Evolutionary conservation across 2,888 invertebrate species (phyloP).

Genomic region (Glaucopsyche alexis): DNA sequence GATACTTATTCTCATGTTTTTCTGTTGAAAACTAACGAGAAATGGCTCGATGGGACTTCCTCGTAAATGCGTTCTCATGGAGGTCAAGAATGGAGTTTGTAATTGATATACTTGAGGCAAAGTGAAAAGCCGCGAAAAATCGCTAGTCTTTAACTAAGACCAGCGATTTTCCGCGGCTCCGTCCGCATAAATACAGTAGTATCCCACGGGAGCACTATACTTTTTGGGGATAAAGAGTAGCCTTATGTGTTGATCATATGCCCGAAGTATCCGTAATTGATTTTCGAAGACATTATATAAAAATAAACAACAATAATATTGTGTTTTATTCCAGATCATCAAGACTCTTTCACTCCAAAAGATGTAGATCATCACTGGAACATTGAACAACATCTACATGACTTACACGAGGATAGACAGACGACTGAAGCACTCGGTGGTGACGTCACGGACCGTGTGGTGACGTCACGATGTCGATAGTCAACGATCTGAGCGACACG

Average conservation of each 20-base stretch:
- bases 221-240: too few relatives aligned
- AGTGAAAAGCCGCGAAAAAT: too few relatives aligned
- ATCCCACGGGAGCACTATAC: too few relatives aligned
- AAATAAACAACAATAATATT: not conserved
- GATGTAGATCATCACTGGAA: not conserved
- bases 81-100: not conserved
- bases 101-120: not conserved
- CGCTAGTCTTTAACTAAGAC: too few relatives aligned
- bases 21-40: not conserved
- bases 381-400: not conserved
- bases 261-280: too few relatives aligned
- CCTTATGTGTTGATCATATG: too few relatives aligned
- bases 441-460: constrained; percentile 42
- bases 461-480: constrained; percentile 56
- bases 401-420: constrained; percentile 3
- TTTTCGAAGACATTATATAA: too few relatives aligned
- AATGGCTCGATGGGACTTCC: not conserved
- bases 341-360: not conserved
- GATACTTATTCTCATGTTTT: not conserved
- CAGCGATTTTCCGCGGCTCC: too few relatives aligned
- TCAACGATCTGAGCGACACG: constrained; percentile 61
- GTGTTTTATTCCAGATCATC: not conserved
- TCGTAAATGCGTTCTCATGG: not conserved
- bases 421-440: not conserved
- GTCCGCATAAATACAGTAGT: too few relatives aligned